These are phyloP conservation scores for Drosophila ananassae DNA, from an alignment of 1,140 invertebrate genomes.

Conservation along the genomic window DNA sequence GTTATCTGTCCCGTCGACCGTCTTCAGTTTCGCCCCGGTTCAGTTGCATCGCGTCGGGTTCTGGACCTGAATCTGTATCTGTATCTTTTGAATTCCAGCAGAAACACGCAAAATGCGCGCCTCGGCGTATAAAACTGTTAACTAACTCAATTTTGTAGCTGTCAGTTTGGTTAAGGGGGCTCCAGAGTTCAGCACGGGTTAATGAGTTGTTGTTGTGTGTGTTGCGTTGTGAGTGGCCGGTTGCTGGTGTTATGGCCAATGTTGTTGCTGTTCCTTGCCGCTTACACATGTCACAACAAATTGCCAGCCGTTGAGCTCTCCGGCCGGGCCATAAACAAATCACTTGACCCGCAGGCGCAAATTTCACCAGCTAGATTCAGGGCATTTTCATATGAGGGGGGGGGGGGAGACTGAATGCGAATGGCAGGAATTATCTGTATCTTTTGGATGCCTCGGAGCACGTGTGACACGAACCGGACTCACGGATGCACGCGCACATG, in stretches of 20 bases:
- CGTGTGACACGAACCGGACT: conserved; percentile 53
- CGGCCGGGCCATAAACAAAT: conserved; percentile 64
- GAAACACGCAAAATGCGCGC: conserved; percentile 79
- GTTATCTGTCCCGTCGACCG: conserved; percentile 74
- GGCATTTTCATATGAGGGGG: background rate
- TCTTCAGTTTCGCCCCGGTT: conserved; percentile 71
- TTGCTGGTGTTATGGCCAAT: conserved; percentile 45
- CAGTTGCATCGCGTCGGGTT: conserved; percentile 24
- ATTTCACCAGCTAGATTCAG: conserved; percentile 37
- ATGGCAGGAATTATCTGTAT: conserved; percentile 11
- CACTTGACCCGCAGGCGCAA: conserved; percentile 58
- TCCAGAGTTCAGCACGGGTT: conserved; percentile 77
- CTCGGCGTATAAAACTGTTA: conserved; percentile 83
- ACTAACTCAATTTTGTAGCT: conserved; percentile 84
- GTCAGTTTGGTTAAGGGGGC: conserved; percentile 71
- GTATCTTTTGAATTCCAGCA: conserved; percentile 58
- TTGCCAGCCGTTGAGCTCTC: conserved; percentile 67
- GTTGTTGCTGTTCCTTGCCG: conserved; percentile 33
- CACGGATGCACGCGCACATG: conserved; percentile 75
- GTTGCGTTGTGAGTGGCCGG: conserved; percentile 45
- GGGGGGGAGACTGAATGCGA: background rate
- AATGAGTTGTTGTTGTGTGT: conserved; percentile 71
- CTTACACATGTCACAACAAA: conserved; percentile 80
- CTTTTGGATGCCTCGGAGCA: conserved; percentile 12
- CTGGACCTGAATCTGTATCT: conserved; percentile 14